Evolutionary conservation across 2,797 vertebrate species (phyloP).

Genomic region (Lepilemur ruficaudatus): DNA sequence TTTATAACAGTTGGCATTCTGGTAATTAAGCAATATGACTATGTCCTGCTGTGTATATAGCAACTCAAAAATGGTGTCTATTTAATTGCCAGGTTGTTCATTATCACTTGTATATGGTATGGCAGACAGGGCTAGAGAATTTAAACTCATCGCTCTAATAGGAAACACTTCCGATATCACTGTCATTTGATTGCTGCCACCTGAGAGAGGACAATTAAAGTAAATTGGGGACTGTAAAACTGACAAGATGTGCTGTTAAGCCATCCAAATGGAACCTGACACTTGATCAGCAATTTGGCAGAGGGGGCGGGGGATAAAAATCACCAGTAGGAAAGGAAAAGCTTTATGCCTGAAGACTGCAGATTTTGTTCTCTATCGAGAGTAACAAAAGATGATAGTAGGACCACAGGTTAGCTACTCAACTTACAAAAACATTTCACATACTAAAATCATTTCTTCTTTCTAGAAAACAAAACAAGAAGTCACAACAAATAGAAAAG

Average conservation of each 20-base stretch:
- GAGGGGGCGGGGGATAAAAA: background rate
- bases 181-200: slow-evolving; percentile 63
- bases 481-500: background rate
- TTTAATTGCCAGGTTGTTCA: slow-evolving; percentile 38
- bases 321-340: background rate
- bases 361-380: background rate
- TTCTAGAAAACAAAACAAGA: background rate
- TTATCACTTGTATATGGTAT: background rate
- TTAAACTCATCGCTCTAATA: slow-evolving; percentile 4
- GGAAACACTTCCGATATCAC: slow-evolving; percentile 54
- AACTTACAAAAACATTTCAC: background rate
- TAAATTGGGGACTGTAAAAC: slow-evolving; percentile 68
- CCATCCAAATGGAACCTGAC: slow-evolving; percentile 42
- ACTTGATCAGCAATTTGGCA: slow-evolving; percentile 36
- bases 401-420: background rate
- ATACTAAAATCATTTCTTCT: background rate
- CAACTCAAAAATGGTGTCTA: slow-evolving; percentile 51
- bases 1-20: slow-evolving; percentile 31
- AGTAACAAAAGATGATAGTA: slow-evolving; percentile 12
- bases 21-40: slow-evolving; percentile 63
- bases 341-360: background rate
- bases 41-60: slow-evolving; percentile 20
- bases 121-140: slow-evolving; percentile 21
- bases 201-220: slow-evolving; percentile 76
- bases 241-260: slow-evolving; percentile 50